Evolutionary conservation across 2,888 invertebrate genomes (phyloP).

Genomic region (Tipula unca): DNA sequence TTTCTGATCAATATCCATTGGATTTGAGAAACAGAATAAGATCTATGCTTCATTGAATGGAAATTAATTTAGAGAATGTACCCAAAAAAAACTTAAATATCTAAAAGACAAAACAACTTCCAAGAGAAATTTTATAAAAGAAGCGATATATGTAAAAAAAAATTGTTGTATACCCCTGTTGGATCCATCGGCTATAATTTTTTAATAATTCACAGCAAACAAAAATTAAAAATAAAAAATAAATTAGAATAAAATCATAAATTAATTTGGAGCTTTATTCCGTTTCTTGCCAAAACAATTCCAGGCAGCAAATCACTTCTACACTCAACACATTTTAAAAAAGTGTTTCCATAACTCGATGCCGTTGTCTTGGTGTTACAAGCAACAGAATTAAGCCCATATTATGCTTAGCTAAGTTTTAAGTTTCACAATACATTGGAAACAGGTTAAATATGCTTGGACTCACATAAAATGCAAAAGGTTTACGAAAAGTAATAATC

Average conservation of each 20-base stretch:
- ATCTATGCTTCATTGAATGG: too few relatives aligned
- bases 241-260: background rate
- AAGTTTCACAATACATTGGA: constrained; percentile 15
- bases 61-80: background rate
- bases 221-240: background rate
- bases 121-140: background rate
- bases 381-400: background rate
- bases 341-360: too few relatives aligned
- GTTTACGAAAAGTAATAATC: constrained; percentile 21
- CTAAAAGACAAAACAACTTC: background rate
- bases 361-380: background rate
- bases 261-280: background rate
- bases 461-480: background rate
- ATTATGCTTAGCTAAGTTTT: background rate
- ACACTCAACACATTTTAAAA: too few relatives aligned
- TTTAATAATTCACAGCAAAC: background rate
- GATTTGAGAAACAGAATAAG: background rate
- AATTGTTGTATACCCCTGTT: background rate
- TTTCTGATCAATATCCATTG: background rate
- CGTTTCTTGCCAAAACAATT: too few relatives aligned
- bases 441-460: background rate
- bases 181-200: background rate
- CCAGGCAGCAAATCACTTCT: too few relatives aligned
- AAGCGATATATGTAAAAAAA: background rate
- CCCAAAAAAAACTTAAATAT: background rate